Percentiles rank a stretch among this genome's conserved stretches.
Evolutionary conservation across 2,113 vertebrate genomes (phyloP).

Genomic region (Penelope pileata): DNA sequence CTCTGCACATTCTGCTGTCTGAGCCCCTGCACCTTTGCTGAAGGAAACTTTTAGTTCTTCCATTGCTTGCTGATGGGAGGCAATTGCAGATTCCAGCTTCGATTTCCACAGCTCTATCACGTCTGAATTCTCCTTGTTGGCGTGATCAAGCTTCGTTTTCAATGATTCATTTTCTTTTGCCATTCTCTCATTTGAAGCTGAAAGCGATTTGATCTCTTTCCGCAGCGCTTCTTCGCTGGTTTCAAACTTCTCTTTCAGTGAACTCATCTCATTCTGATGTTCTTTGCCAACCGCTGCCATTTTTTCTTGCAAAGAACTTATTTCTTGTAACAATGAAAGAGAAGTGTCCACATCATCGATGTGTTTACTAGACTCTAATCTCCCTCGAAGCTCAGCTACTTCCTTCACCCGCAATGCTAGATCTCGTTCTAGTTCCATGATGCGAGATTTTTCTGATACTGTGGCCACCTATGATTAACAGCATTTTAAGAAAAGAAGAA

Average conservation of each 20-base stretch:
- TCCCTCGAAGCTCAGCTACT: conserved; percentile 86
- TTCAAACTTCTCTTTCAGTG: conserved; percentile 81
- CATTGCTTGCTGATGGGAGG: conserved; percentile 90
- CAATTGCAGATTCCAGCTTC: conserved; percentile 84
- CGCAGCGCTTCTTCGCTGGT: conserved; percentile 77
- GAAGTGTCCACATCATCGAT: conserved; percentile 78
- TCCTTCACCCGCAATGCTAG: conserved; percentile 86
- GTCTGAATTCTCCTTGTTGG: conserved; percentile 86
- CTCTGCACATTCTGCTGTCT: conserved; percentile 83
- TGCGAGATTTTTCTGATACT: conserved; percentile 95
- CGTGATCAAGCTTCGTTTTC: conserved; percentile 82
- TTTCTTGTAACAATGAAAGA: conserved; percentile 87
- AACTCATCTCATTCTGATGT: conserved; percentile 78
- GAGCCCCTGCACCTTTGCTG: conserved; percentile 81
- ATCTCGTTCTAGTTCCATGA: conserved; percentile 95
- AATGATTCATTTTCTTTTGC: conserved; percentile 88
- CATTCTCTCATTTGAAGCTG: conserved; percentile 78
- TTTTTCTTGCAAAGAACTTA: conserved; percentile 86
- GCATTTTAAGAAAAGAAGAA: conserved; percentile 46
- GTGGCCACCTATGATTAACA: conserved; percentile 88
- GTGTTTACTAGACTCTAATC: conserved; percentile 82
- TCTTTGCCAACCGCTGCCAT: conserved; percentile 78
- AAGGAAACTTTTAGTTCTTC: conserved; percentile 89
- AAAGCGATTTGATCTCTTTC: conserved; percentile 81
- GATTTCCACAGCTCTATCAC: conserved; percentile 86